Evolutionary conservation across 2,797 vertebrate genomes (phyloP), one percentile per base, ranked within the genome.

Genomic region (Rhinichthys osculus): DNA sequence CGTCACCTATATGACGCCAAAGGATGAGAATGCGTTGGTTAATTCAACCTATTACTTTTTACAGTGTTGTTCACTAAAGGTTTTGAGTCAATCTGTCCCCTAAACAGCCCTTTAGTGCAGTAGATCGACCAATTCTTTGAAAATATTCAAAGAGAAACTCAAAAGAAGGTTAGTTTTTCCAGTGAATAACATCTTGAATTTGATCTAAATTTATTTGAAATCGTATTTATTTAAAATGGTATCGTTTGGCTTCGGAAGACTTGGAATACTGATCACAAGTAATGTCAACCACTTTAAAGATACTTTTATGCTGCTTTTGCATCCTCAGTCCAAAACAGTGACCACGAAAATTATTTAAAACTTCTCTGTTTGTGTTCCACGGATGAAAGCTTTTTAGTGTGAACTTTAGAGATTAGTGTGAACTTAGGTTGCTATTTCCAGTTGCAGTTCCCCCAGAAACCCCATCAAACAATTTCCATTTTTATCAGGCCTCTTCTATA

Each of bases 381-480:
- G 7, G 13, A 76, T 59, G 27, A 76, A 76, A 76, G 73, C 73
- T 5, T 76, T 54, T 42, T 40, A 67, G 3, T 67, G 40, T 16
- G 70, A 72, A 72, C 11, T 27, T 54, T 14, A 19, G 50, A 17
- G 52, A 40, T 59, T n/a, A 50, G 2, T 66, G 40, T 35, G 40
- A 47, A 73, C 2, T n/a, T 8, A 47, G 16, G 16, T 74, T 73
- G 7, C n/a, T 82, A 73, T 83, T 83, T 38, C 17, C 27, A 9
- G 33, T 7, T 4, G 23, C 38, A 83, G 19, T 23, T 64, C 27
- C 44, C 16, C 14, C 44, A 52, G 30, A 67, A 52, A 47, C 59
- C 57, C 72, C 21, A 82, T 71, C 50, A 82, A 57, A 40, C 33
- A 19, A 8, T 70, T 82, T 81, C 44, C 27, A 69, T 50, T 69